Evolutionary conservation across 1,140 invertebrate species (phyloP).

Genomic region (Caerostris extrusa): DNA sequence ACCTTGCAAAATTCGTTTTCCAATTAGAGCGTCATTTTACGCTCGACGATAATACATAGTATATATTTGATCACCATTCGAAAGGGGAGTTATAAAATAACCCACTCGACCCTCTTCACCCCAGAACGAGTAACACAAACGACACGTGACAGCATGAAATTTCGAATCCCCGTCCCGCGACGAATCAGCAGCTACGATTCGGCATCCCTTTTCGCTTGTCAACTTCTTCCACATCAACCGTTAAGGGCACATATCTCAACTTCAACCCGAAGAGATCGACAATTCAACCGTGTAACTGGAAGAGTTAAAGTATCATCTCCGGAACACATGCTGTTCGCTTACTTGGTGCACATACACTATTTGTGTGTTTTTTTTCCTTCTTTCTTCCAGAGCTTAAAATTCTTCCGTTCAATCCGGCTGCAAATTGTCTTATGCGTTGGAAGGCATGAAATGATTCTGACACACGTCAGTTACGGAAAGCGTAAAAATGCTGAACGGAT

Average conservation of each 20-base stretch:
- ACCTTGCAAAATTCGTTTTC: not conserved
- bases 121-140: conserved; percentile 4
- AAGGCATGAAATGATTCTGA: conserved; percentile 32
- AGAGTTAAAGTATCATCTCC: conserved; percentile 32
- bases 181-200: conserved; percentile 31
- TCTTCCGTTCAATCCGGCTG: not conserved
- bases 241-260: not conserved
- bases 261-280: conserved; percentile 38
- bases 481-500: conserved; percentile 45
- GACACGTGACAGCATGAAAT: conserved; percentile 51
- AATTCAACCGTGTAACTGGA: conserved; percentile 25
- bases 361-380: not conserved
- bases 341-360: not conserved
- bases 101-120: not conserved
- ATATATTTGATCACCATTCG: not conserved
- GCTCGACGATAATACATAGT: not conserved
- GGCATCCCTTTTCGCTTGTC: conserved; percentile 28
- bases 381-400: conserved; percentile 36
- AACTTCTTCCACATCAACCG: not conserved
- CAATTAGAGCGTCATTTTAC: not conserved
- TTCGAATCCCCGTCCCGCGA: conserved; percentile 1
- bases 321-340: conserved; percentile 6
- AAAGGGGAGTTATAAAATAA: not conserved
- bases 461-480: conserved; percentile 7
- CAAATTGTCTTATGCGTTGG: conserved; percentile 23